Evolutionary conservation across 1,140 invertebrate genomes (phyloP).

Genomic region (Pseudoatta argentina): DNA sequence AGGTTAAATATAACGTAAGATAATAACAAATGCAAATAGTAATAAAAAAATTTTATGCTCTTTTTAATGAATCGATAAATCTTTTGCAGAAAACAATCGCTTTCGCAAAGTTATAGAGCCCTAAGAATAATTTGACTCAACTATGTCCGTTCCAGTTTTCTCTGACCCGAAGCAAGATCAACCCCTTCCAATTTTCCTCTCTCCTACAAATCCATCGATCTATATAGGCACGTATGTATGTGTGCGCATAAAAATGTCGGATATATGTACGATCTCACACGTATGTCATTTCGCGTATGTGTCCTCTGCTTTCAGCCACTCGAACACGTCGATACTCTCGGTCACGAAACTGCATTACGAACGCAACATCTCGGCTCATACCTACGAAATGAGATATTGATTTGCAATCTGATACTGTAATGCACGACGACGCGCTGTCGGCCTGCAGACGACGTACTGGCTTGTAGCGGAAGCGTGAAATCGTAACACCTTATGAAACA

Average conservation of each 20-base stretch:
- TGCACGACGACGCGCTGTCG: constrained; percentile 74
- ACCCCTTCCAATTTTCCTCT: constrained; percentile 66
- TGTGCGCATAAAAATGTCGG: constrained; percentile 45
- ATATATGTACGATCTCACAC: constrained; percentile 21
- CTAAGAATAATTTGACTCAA: constrained; percentile 82
- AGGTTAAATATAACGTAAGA: background rate
- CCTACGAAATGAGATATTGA: constrained; percentile 84
- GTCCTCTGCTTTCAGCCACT: constrained; percentile 58
- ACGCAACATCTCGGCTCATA: constrained; percentile 82
- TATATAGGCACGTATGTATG: constrained; percentile 42
- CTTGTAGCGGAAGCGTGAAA: constrained; percentile 55
- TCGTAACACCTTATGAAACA: constrained; percentile 58
- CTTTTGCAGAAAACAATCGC: constrained; percentile 57
- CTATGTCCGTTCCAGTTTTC: constrained; percentile 78
- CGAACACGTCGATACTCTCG: constrained; percentile 67
- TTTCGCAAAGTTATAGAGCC: constrained; percentile 72
- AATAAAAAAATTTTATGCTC: background rate
- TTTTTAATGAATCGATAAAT: constrained; percentile 22
- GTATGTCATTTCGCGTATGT: constrained; percentile 50
- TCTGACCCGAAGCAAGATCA: constrained; percentile 66
- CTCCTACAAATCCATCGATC: constrained; percentile 41
- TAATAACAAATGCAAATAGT: background rate
- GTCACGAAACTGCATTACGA: constrained; percentile 82
- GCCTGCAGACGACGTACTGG: constrained; percentile 67
- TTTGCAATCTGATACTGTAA: constrained; percentile 83